Evolutionary conservation across 2,888 invertebrate genomes (phyloP).

Genomic region (Leuctra nigra): DNA sequence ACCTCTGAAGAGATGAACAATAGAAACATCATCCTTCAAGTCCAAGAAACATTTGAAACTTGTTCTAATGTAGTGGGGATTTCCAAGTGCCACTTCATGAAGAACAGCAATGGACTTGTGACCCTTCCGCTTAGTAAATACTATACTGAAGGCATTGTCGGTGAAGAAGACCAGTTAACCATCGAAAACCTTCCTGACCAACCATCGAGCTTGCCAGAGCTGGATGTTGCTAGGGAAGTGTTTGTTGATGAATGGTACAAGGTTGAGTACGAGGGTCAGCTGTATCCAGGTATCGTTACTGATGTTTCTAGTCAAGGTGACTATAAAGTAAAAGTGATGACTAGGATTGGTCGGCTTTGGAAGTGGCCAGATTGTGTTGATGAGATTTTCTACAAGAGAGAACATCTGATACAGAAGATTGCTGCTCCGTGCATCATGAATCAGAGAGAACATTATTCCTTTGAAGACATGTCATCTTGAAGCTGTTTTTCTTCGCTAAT

Average conservation of each 20-base stretch:
- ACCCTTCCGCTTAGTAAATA: too few species aligned
- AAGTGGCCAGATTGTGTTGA: neutral
- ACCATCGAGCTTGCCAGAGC: too few species aligned
- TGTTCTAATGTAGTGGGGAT: neutral
- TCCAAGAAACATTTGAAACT: neutral
- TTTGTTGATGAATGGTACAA: neutral
- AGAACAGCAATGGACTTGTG: too few species aligned
- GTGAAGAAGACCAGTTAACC: too few species aligned
- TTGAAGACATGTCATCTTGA: too few species aligned
- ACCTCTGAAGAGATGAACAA: neutral
- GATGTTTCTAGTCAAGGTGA: neutral
- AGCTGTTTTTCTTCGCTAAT: too few species aligned
- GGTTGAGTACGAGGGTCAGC: neutral
- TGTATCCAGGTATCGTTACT: neutral
- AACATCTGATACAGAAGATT: neutral
- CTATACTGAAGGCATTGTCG: too few species aligned
- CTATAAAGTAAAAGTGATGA: neutral
- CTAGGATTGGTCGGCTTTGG: neutral
- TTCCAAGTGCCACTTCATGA: neutral
- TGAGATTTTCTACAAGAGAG: neutral
- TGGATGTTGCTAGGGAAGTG: neutral
- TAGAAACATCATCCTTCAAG: neutral
- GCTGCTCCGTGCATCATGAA: too few species aligned
- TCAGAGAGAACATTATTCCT: too few species aligned
- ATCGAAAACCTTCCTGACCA: too few species aligned